These are phyloP conservation scores for Eutolmus rufibarbis DNA, from an alignment of 2,888 invertebrate genomes.

Conservation along the genomic window DNA sequence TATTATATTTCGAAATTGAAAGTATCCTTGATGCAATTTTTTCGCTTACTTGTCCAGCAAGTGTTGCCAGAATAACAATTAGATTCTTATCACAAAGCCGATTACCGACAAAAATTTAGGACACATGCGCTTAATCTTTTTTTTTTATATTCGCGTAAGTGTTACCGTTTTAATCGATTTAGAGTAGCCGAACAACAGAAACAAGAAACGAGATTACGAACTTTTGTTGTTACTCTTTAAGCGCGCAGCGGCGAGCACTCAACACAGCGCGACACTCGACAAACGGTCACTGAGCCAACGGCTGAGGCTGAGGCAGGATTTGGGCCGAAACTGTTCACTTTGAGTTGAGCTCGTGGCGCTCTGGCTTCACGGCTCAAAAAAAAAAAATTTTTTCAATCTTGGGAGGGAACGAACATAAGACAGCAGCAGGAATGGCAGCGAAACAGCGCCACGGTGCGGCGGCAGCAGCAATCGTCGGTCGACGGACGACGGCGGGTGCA, in stretches of 20 bases:
- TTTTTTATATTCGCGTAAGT: not conserved
- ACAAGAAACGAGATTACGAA: not conserved
- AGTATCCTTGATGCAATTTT: not conserved
- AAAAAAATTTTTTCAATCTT: not conserved
- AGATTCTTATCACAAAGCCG: not conserved
- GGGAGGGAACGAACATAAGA: not conserved
- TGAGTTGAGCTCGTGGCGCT: not conserved
- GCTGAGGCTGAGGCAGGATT: not conserved
- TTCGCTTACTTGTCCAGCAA: not conserved
- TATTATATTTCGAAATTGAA: not conserved
- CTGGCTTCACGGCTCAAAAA: not conserved
- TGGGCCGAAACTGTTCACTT: not conserved
- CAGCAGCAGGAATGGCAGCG: not conserved
- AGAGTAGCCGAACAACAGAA: not conserved
- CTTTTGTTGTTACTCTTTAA: not conserved
- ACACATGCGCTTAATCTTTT: constrained; percentile 14
- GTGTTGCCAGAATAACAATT: not conserved
- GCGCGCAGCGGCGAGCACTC: not conserved
- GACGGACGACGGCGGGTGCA: not conserved
- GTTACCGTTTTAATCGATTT: not conserved
- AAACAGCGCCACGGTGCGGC: not conserved
- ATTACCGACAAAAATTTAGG: not conserved
- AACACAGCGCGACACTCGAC: constrained; percentile 30
- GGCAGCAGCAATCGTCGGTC: not conserved
- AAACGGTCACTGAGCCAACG: not conserved